phyloP scores from a whole-genome alignment of 2,888 invertebrate genomes.

The Plebejus melissa region DNA sequence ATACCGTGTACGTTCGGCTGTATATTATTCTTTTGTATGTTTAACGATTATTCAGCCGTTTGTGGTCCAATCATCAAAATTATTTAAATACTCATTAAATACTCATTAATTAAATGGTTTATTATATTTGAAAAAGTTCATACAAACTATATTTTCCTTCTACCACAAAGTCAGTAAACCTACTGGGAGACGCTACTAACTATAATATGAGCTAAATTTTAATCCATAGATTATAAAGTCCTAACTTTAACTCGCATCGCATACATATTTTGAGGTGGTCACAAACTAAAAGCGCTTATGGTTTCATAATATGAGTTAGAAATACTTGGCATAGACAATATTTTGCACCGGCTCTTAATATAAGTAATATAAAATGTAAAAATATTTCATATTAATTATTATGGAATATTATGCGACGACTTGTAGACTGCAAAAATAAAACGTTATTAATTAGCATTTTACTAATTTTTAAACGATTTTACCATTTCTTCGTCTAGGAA shows the following conservation, averaged over 20 bases:
- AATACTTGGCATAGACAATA: neutral
- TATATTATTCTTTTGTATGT: no score
- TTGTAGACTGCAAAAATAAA: no score
- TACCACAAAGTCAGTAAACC: neutral
- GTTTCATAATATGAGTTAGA: neutral
- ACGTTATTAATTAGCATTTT: no score
- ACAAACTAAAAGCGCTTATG: neutral
- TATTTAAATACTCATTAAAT: neutral
- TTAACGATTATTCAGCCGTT: no score
- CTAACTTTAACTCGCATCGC: neutral
- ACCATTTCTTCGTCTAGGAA: neutral
- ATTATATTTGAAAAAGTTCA: neutral
- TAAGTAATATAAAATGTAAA: neutral
- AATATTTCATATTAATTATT: no score
- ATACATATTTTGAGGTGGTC: constrained; percentile 7
- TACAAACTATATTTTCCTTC: neutral
- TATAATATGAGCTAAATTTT: neutral
- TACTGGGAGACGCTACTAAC: neutral
- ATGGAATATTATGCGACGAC: no score
- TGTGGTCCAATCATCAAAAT: no score
- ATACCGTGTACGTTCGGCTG: no score
- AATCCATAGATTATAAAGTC: constrained; percentile 14
- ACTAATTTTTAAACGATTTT: neutral
- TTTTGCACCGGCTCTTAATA: neutral
- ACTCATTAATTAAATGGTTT: neutral